Evolutionary conservation across 1,140 invertebrate genomes (phyloP).

Genomic region (Drosophila baimaii): DNA sequence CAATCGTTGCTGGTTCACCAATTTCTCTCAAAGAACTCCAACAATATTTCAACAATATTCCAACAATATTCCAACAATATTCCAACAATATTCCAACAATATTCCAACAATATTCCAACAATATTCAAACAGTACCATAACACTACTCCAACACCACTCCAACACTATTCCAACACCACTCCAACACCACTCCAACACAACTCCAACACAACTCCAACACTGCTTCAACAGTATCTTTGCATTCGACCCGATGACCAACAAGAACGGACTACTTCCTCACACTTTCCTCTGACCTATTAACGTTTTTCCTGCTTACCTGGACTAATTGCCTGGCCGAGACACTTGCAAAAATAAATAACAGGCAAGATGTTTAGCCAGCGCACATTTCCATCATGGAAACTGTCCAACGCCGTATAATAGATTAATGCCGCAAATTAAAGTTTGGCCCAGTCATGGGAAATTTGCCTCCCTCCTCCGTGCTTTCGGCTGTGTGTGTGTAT

Average conservation of each 20-base stretch:
- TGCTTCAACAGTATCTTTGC: neutral
- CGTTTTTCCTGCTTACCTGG: conserved; percentile 8
- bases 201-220: neutral
- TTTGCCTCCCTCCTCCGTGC: neutral
- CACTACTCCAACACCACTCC: neutral
- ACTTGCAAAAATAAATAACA: conserved; percentile 53
- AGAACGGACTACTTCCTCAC: neutral
- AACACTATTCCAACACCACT: neutral
- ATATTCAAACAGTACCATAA: too few relatives aligned
- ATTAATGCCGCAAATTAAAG: conserved; percentile 48
- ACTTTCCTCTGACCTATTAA: neutral
- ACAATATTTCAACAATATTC: neutral
- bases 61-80: neutral
- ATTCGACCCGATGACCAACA: neutral
- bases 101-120: too few relatives aligned
- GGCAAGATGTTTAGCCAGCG: conserved; percentile 32
- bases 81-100: neutral
- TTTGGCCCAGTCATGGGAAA: conserved; percentile 10
- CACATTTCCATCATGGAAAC: conserved; percentile 33
- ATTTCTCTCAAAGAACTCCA: too few relatives aligned
- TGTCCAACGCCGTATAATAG: conserved; percentile 29
- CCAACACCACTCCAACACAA: neutral
- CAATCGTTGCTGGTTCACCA: too few relatives aligned
- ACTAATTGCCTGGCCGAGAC: conserved; percentile 40
- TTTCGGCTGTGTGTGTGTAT: neutral